phyloP scores from a whole-genome alignment of 1,140 invertebrate species.

The Globodera rostochiensis region DNA sequence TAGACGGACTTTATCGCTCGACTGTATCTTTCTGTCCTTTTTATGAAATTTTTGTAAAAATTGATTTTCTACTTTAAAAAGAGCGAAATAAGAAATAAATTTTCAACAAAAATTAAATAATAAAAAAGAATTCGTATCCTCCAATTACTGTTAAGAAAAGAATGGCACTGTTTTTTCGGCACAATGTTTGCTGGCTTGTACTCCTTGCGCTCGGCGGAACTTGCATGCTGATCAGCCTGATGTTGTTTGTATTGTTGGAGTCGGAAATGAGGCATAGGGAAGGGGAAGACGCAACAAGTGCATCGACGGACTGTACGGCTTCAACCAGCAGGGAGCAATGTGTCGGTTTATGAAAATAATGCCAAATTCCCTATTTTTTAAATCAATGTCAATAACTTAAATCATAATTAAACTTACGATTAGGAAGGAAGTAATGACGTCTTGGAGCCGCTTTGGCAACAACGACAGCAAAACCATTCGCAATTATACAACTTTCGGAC shows the following conservation, averaged over 20 bases:
- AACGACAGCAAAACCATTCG: background rate
- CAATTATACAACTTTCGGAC: background rate
- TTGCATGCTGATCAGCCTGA: slow-evolving; percentile 41
- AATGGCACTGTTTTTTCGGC: background rate
- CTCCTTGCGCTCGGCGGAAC: slow-evolving; percentile 26
- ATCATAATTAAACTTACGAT: slow-evolving; percentile 5
- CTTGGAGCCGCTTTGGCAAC: background rate
- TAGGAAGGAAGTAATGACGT: background rate
- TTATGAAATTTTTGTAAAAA: too few species aligned
- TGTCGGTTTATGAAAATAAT: background rate
- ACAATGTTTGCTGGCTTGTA: slow-evolving; percentile 1
- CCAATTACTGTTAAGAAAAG: background rate
- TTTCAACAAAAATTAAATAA: too few species aligned
- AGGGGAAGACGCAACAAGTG: too few species aligned
- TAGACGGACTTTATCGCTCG: too few species aligned
- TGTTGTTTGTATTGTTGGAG: slow-evolving; percentile 39
- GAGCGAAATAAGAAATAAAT: too few species aligned
- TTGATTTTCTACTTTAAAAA: too few species aligned
- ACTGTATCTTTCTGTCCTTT: too few species aligned
- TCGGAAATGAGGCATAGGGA: slow-evolving; percentile 29
- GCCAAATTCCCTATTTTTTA: too few species aligned
- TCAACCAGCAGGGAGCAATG: background rate
- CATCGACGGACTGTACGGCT: too few species aligned
- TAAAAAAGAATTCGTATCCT: too few species aligned
- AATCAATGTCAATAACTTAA: too few species aligned